Evolutionary conservation across 2,888 invertebrate genomes (phyloP).

Genomic region (Eupithecia tripunctaria): DNA sequence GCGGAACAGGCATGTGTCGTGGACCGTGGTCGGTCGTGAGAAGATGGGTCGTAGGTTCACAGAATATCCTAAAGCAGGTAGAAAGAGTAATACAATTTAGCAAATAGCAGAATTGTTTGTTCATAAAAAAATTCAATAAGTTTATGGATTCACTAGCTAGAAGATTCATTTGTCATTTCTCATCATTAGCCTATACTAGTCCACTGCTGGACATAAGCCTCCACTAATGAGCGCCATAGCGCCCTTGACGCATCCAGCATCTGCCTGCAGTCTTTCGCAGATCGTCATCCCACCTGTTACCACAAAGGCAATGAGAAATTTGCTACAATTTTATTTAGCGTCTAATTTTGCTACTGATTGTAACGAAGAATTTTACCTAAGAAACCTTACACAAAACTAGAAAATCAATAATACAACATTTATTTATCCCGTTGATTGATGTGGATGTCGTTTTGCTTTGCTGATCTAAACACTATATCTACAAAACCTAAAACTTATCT

Average conservation of each 20-base stretch:
- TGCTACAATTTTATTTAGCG: not conserved
- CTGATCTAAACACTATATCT: not conserved
- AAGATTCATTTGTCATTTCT: no score
- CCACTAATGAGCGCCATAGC: no score
- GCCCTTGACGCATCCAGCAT: no score
- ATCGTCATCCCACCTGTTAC: no score
- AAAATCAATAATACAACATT: not conserved
- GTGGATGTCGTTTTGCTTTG: not conserved
- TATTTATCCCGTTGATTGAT: not conserved
- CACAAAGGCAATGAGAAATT: no score
- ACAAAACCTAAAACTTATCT: not conserved
- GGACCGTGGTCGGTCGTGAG: constrained; percentile 71
- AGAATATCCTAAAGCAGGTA: constrained; percentile 9
- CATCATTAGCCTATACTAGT: no score
- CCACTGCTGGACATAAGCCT: no score
- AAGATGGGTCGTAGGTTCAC: constrained; percentile 56
- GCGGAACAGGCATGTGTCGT: constrained; percentile 69
- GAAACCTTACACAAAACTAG: not conserved
- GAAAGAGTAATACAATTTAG: not conserved
- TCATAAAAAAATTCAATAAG: no score
- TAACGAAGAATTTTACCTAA: not conserved
- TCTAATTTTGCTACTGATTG: not conserved
- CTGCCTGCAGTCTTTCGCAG: no score
- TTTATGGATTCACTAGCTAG: no score
- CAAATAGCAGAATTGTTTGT: no score